Evolutionary conservation across 2,888 invertebrate genomes (phyloP).

Genomic region (Drosophila picticornis): DNA sequence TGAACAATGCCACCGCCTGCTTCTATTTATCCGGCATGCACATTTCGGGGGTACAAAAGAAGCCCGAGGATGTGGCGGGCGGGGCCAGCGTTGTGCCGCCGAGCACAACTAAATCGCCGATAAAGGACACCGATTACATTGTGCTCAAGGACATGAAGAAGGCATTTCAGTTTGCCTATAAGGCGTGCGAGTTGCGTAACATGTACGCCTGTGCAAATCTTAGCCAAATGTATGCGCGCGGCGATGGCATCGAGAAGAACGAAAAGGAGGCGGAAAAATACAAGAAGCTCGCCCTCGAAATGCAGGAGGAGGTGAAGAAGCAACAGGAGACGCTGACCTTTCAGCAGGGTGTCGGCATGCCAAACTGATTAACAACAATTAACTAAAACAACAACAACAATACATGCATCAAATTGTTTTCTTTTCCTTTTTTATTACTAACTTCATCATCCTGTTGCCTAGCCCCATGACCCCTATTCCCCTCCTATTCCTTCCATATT

Average conservation of each 20-base stretch:
- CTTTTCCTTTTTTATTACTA: background rate
- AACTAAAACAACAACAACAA: background rate
- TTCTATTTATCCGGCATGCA: conserved; percentile 93
- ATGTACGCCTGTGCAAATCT: conserved; percentile 96
- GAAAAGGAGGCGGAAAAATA: conserved; percentile 90
- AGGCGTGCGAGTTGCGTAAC: conserved; percentile 93
- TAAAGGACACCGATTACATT: conserved; percentile 85
- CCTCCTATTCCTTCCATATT: background rate
- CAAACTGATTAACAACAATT: conserved; percentile 63
- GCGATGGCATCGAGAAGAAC: conserved; percentile 93
- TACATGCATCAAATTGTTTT: conserved; percentile 3
- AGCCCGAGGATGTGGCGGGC: conserved; percentile 81
- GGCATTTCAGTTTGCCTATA: conserved; percentile 91
- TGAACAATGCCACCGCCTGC: conserved; percentile 90
- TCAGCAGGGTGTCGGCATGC: conserved; percentile 86
- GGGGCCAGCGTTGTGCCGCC: conserved; percentile 2
- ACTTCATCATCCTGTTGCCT: conserved; percentile 2
- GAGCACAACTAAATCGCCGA: conserved; percentile 2
- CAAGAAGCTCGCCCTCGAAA: conserved; percentile 89
- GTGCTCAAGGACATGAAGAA: conserved; percentile 90
- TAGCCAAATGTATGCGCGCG: conserved; percentile 93
- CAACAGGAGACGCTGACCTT: conserved; percentile 86
- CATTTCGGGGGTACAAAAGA: conserved; percentile 89
- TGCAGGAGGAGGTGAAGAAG: conserved; percentile 89
- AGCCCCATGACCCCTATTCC: background rate